Percentiles rank a stretch among this genome's conserved stretches.
phyloP scores from a whole-genome alignment of 2,797 vertebrate species.

The Arremon brunneinucha region DNA sequence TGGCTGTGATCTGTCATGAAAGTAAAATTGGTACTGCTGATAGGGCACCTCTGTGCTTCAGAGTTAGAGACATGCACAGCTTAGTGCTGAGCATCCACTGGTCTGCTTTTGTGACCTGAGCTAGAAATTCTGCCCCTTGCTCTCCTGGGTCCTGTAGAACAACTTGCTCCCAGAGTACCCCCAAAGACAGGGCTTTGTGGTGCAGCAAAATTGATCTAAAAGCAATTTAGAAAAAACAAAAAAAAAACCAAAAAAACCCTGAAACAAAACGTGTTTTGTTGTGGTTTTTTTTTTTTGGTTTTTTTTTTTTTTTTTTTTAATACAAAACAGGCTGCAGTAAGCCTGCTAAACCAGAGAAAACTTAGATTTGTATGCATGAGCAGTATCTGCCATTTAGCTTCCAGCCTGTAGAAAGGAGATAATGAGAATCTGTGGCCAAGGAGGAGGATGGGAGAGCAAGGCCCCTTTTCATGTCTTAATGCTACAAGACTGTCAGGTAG shows the following conservation, averaged over 20 bases:
- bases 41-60: background rate
- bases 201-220: background rate
- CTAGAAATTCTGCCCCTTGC: background rate
- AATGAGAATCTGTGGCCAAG: rapidly evolving
- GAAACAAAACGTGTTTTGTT: background rate
- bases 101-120: background rate
- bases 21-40: background rate
- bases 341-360: background rate
- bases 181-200: background rate
- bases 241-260: too few species aligned
- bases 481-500: background rate
- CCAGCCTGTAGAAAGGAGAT: background rate
- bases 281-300: too few species aligned
- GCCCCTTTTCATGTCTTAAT: background rate
- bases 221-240: background rate
- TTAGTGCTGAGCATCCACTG: background rate
- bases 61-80: background rate
- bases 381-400: background rate
- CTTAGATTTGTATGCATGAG: background rate
- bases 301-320: background rate
- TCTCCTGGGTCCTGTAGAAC: background rate
- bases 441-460: background rate
- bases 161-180: background rate
- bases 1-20: background rate
- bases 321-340: background rate